Percentiles rank a stretch among this genome's conserved stretches.
Evolutionary conservation across 37 sponge, comb jelly and placozoan genomes (phyloP).

Genomic region (Geodia barretti): DNA sequence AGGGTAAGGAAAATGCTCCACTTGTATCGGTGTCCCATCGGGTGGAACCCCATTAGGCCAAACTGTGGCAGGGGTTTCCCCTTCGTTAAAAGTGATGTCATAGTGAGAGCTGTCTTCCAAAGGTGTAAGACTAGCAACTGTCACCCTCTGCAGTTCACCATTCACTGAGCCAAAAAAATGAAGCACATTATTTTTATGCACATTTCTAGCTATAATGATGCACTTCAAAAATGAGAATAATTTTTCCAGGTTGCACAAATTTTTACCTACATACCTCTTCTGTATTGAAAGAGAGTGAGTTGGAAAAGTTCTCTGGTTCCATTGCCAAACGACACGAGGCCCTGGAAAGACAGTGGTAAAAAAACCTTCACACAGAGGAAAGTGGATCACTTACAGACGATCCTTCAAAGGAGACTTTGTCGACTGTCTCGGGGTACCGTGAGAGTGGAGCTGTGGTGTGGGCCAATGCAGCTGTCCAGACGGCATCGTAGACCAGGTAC

Average conservation of each 20-base stretch:
- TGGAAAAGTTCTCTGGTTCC: constrained; percentile 17
- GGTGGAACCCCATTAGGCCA: constrained; percentile 28
- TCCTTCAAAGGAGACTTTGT: constrained; percentile 19
- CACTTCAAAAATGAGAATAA: no score
- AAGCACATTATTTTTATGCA: neutral
- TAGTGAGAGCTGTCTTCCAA: neutral
- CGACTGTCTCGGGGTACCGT: neutral
- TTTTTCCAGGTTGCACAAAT: neutral
- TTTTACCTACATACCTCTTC: neutral
- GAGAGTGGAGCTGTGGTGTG: neutral
- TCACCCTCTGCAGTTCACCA: constrained; percentile 2
- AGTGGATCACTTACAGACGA: constrained; percentile 14
- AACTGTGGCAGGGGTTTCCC: neutral
- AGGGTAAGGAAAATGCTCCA: constrained; percentile 21
- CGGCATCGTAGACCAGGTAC: constrained; percentile 9
- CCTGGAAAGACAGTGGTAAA: no score
- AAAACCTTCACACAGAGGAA: neutral
- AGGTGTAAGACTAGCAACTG: constrained; percentile 1
- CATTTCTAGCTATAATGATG: no score
- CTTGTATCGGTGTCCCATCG: constrained; percentile 37
- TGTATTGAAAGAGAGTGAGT: constrained; percentile 30
- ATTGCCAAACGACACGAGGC: constrained; percentile 31
- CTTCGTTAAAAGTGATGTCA: neutral
- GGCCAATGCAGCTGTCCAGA: constrained; percentile 12
- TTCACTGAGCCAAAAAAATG: neutral